Evolutionary conservation across 2,113 vertebrate species (phyloP), one percentile per base, ranked within the genome.

Genomic region (Zeus faber): DNA sequence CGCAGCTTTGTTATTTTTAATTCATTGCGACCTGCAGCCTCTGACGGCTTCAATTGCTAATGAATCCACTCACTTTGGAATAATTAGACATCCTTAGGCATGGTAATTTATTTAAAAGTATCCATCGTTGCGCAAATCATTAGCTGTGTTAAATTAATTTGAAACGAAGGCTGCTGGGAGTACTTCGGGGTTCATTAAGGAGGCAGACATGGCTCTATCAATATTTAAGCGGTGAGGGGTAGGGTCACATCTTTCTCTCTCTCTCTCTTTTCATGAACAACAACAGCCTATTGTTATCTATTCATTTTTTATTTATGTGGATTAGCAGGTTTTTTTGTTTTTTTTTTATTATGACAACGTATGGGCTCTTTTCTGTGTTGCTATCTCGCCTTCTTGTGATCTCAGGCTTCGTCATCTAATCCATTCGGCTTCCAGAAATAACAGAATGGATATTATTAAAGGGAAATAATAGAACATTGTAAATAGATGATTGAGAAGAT

Each of bases 31-130:
- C 88, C 87, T 80, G 77, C 79, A 76, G 75, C 85, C 89, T 84
- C 84, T 86, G 85, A 88, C 88, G 80, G 79, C 50, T 80, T 89
- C 87, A 89, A 88, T 87, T 87, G 91, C 90, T 92, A 94, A 93
- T 92, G 89, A 92, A 92, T 88, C 83, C 81, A 84, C 80, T 81
- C 90, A 91, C 85, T 90, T 88, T 89, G 83, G 79, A 90, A 89
- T 92, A 92, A 94, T 92, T 90, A 89, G 87, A 92, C 91, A 89
- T 91, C 91, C 91, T 91, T 73, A 83, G 91, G 90, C 92, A 86
- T 70, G 86, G 84, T 91, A 90, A 91, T 91, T 93, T 92, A 89
- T 91, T 89, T 89, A 89, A 89, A 81, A 91, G 89, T 91, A 88
- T 84, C 87, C 58, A 77, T 83, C 82, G 70, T 89, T 90, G 90